phyloP scores from a whole-genome alignment of 2,888 invertebrate genomes.

The Baronia brevicornis region DNA sequence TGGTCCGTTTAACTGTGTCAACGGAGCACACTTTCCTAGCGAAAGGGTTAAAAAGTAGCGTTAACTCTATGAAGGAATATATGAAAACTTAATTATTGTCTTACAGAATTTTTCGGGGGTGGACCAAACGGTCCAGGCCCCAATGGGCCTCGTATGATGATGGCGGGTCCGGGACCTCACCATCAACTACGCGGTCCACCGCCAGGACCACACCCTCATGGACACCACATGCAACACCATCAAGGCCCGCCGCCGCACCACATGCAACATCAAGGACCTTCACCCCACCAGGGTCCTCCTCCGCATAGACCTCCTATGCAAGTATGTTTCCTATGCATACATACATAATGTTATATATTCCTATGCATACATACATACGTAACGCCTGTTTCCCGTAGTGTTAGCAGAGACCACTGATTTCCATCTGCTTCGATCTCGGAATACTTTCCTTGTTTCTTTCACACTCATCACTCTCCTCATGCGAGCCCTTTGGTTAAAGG shows the following conservation, averaged over 20 bases:
- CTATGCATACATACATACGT: too few relatives aligned
- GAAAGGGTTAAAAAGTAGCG: too few relatives aligned
- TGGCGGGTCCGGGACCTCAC: slow-evolving; percentile 50
- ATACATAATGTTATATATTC: too few relatives aligned
- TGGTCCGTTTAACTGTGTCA: too few relatives aligned
- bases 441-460: too few relatives aligned
- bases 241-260: slow-evolving; percentile 53
- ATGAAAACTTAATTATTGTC: not conserved
- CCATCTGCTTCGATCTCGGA: too few relatives aligned
- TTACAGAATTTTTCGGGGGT: slow-evolving; percentile 62
- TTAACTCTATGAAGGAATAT: too few relatives aligned
- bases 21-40: too few relatives aligned
- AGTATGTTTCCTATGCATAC: slow-evolving; percentile 26
- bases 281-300: slow-evolving; percentile 71
- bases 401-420: too few relatives aligned
- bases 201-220: slow-evolving; percentile 45
- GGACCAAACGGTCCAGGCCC: slow-evolving; percentile 67
- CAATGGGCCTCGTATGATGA: slow-evolving; percentile 62
- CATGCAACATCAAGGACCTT: slow-evolving; percentile 63
- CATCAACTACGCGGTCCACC: slow-evolving; percentile 63
- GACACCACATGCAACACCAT: slow-evolving; percentile 25
- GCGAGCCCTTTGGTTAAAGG: too few relatives aligned
- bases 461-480: too few relatives aligned
- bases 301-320: slow-evolving; percentile 78
- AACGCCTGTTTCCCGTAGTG: too few relatives aligned